Evolutionary conservation across 2,888 invertebrate genomes (phyloP).

Genomic region (Polydrusus cervinus): DNA sequence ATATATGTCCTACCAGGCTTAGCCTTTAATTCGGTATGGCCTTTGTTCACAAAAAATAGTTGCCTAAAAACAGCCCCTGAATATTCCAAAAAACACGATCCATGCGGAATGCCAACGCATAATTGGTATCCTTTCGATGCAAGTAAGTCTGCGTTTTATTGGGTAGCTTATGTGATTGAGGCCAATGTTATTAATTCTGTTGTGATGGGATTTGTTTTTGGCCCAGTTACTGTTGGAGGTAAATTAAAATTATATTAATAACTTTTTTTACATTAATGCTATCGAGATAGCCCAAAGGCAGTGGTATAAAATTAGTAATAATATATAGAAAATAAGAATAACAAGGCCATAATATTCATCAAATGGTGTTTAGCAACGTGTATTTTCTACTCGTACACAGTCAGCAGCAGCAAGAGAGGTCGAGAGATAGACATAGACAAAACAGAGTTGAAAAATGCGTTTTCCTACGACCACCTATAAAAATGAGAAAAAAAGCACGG

Average conservation of each 20-base stretch:
- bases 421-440: too few species aligned
- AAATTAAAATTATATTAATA: not conserved
- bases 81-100: constrained; percentile 34
- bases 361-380: too few species aligned
- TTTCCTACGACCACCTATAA: too few species aligned
- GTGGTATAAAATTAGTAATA: too few species aligned
- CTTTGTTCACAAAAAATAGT: constrained; percentile 25
- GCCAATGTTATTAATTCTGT: constrained; percentile 19
- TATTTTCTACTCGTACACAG: too few species aligned
- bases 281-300: too few species aligned
- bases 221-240: constrained; percentile 16
- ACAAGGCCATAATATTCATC: too few species aligned
- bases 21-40: constrained; percentile 27
- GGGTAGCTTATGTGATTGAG: constrained; percentile 30
- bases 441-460: too few species aligned
- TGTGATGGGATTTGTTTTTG: constrained; percentile 26
- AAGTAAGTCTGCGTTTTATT: constrained; percentile 21
- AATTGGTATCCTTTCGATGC: constrained; percentile 40
- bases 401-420: too few species aligned
- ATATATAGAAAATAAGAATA: too few species aligned
- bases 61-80: constrained; percentile 21
- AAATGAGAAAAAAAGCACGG: too few species aligned
- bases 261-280: too few species aligned
- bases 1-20: constrained; percentile 21
- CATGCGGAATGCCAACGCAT: constrained; percentile 40